Percentiles rank a stretch among this genome's conserved stretches.
Evolutionary conservation across 1,140 invertebrate genomes (phyloP).

Genomic region (Ceratina japonica): DNA sequence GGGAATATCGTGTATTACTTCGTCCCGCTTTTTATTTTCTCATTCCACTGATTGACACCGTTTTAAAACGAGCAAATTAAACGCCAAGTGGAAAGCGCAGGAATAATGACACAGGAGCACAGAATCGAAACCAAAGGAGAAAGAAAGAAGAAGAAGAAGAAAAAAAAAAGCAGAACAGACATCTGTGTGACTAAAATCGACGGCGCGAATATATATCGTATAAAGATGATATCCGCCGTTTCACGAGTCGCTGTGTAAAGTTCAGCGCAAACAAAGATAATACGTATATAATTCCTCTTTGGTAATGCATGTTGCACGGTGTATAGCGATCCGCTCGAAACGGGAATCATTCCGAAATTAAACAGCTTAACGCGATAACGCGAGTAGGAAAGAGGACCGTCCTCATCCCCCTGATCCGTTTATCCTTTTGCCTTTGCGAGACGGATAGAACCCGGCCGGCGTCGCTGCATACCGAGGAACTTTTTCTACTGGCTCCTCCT

Average conservation of each 20-base stretch:
- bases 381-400: slow-evolving; percentile 17
- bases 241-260: too few species aligned
- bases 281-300: too few species aligned
- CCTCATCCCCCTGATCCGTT: not conserved
- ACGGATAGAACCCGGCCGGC: not conserved
- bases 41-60: not conserved
- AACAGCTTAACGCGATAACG: slow-evolving; percentile 31
- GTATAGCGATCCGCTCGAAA: too few species aligned
- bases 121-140: not conserved
- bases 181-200: too few species aligned
- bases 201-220: not conserved
- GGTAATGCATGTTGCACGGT: too few species aligned
- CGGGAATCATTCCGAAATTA: slow-evolving; percentile 11
- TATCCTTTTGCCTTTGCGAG: slow-evolving; percentile 13
- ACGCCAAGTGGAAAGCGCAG: too few species aligned
- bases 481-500: too few species aligned
- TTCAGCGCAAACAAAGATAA: too few species aligned
- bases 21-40: not conserved
- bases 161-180: not conserved
- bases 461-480: too few species aligned
- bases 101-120: not conserved
- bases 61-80: not conserved
- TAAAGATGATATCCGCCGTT: not conserved
- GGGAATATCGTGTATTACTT: not conserved
- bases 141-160: slow-evolving; percentile 20